phyloP scores from a whole-genome alignment of 2,888 invertebrate genomes.

The Esperia sulphurella region DNA sequence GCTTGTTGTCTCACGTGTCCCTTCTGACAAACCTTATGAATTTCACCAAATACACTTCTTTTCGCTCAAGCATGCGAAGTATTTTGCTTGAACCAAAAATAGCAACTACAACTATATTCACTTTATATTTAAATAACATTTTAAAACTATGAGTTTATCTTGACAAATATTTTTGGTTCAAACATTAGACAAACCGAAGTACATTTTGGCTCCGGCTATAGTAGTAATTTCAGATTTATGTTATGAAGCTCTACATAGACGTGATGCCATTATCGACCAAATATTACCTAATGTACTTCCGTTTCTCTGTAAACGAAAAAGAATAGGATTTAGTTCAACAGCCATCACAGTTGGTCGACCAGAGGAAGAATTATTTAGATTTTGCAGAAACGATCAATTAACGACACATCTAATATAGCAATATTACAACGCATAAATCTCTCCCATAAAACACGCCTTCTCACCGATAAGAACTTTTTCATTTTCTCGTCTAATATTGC shows the following conservation, averaged over 20 bases:
- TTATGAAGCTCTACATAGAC: conserved; percentile 1
- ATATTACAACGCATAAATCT: conserved; percentile 60
- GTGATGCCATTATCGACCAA: too few relatives aligned
- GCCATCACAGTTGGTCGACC: conserved; percentile 61
- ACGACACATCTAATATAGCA: conserved; percentile 67
- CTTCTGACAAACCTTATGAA: conserved; percentile 19
- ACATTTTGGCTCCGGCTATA: conserved; percentile 32
- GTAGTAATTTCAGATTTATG: neutral
- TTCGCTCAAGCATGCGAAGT: conserved; percentile 71
- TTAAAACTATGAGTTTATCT: too few relatives aligned
- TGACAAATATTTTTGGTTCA: conserved; percentile 46
- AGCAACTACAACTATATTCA: too few relatives aligned
- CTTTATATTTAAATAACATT: too few relatives aligned
- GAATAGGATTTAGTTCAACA: conserved; percentile 45
- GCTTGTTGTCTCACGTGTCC: neutral
- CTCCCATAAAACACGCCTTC: conserved; percentile 64
- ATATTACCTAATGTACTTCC: conserved; percentile 34
- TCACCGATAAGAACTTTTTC: conserved; percentile 96
- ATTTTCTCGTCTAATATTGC: conserved; percentile 95
- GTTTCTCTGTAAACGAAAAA: conserved; percentile 33
- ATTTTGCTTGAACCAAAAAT: conserved; percentile 58
- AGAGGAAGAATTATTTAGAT: conserved; percentile 53
- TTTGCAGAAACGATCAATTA: conserved; percentile 44
- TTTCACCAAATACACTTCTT: conserved; percentile 61
- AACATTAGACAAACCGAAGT: conserved; percentile 47